Evolutionary conservation across 2,888 invertebrate genomes (phyloP).

Genomic region (Pristionchus exspectatus): DNA sequence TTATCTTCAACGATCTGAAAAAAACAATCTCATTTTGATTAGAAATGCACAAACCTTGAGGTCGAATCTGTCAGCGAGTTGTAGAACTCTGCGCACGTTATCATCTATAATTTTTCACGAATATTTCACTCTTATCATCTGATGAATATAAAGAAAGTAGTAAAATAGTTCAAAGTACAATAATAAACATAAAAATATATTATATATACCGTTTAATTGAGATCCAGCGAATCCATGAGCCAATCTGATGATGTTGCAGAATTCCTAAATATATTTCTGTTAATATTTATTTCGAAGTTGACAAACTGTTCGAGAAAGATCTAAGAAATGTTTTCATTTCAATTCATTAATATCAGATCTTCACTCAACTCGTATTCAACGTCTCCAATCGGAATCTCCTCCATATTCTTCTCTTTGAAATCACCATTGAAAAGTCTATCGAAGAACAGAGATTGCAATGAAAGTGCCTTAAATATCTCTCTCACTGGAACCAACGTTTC

Average conservation of each 20-base stretch:
- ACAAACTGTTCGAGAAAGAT: not conserved
- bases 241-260: not conserved
- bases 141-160: too few species aligned
- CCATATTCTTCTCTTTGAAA: conserved; percentile 1
- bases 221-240: too few species aligned
- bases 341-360: too few species aligned
- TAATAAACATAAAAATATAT: not conserved
- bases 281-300: not conserved
- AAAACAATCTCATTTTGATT: too few species aligned
- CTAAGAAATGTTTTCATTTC: too few species aligned
- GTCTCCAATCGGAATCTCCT: too few species aligned
- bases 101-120: not conserved
- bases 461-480: not conserved
- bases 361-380: not conserved
- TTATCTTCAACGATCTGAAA: not conserved
- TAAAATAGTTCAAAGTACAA: too few species aligned
- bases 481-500: too few species aligned
- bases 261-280: not conserved
- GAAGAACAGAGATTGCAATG: not conserved
- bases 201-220: not conserved
- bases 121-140: too few species aligned
- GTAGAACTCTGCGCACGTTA: not conserved
- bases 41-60: not conserved
- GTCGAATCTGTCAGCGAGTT: not conserved
- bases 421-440: not conserved